phyloP scores from a whole-genome alignment of 1,140 invertebrate genomes.

The Parapsyche elsis region DNA sequence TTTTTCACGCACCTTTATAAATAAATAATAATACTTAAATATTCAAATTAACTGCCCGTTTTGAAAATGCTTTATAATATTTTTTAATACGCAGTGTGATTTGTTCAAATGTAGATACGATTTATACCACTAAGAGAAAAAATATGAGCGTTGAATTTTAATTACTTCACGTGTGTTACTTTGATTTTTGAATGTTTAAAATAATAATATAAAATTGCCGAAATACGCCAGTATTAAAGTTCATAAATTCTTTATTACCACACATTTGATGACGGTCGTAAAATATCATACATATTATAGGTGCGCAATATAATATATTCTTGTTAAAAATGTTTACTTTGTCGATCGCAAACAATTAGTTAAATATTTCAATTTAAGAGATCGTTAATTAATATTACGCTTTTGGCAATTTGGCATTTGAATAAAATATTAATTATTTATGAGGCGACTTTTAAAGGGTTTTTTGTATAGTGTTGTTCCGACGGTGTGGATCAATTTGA shows the following conservation, averaged over 20 bases:
- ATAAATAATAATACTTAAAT: too few species aligned
- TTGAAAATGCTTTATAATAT: too few species aligned
- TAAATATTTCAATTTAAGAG: background rate
- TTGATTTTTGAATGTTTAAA: too few species aligned
- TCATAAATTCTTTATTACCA: slow-evolving; percentile 13
- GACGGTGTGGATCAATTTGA: background rate
- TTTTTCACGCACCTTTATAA: too few species aligned
- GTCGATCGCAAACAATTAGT: background rate
- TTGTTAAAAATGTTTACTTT: slow-evolving; percentile 11
- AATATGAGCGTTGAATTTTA: too few species aligned
- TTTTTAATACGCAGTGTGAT: too few species aligned
- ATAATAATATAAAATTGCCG: too few species aligned
- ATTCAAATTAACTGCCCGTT: too few species aligned
- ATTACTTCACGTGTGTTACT: too few species aligned
- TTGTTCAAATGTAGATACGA: too few species aligned
- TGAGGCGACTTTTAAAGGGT: background rate
- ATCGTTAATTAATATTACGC: background rate
- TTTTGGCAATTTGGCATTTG: background rate
- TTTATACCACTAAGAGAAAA: too few species aligned
- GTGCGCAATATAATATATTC: background rate
- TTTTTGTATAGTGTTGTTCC: background rate
- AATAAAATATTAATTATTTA: slow-evolving; percentile 14
- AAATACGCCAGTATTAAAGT: background rate
- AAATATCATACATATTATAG: background rate
- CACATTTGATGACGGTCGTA: background rate